phyloP scores from a whole-genome alignment of 2,113 vertebrate genomes.

The Ceratotherium simum region DNA sequence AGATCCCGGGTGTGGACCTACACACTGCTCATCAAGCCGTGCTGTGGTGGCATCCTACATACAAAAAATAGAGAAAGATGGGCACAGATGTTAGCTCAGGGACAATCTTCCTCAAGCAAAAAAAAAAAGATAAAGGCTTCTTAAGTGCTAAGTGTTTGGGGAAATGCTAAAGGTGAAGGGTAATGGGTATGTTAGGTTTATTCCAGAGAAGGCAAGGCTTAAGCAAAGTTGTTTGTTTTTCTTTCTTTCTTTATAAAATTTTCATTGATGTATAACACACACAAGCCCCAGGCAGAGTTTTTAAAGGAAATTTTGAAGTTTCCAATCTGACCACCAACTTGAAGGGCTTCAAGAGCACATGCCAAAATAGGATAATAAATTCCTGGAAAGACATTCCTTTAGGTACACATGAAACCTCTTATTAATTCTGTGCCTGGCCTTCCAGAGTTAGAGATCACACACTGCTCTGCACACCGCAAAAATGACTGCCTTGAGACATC shows the following conservation, averaged over 20 bases:
- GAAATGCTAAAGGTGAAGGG: neutral
- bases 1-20: too few relatives aligned
- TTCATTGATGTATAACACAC: neutral
- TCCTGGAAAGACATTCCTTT: constrained; percentile 25
- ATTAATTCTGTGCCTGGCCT: constrained; percentile 8
- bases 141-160: neutral
- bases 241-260: neutral
- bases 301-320: neutral
- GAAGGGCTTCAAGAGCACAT: neutral
- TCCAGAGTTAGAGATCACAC: neutral
- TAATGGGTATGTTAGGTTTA: neutral
- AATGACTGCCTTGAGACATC: neutral
- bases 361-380: constrained; percentile 3
- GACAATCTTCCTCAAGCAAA: too few relatives aligned
- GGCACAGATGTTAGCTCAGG: too few relatives aligned
- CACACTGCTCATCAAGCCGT: too few relatives aligned
- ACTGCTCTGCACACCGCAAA: neutral
- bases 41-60: too few relatives aligned
- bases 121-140: too few relatives aligned
- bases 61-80: too few relatives aligned
- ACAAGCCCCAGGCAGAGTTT: neutral
- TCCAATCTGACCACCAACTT: constrained; percentile 26
- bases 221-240: neutral
- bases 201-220: neutral
- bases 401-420: constrained; percentile 40